A percentile compares a stretch with the other conserved stretches of the same genome.
phyloP scores from a whole-genome alignment of 2,888 invertebrate species.

The Lasioglossum morio region DNA sequence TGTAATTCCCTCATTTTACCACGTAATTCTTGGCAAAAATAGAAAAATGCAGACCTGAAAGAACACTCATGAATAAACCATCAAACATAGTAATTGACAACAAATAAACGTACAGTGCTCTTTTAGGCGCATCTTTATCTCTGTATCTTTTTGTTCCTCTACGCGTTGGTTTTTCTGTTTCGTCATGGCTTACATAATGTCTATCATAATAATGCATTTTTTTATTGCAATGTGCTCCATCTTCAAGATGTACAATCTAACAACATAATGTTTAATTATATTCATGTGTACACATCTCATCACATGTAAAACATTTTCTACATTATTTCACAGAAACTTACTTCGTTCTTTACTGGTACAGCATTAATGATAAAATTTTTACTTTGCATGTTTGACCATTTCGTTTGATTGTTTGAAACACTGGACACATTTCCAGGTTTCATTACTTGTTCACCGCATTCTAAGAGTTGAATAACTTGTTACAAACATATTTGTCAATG shows the following conservation, averaged over 20 bases:
- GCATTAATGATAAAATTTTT: conserved; percentile 72
- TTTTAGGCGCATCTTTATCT: conserved; percentile 71
- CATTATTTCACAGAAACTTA: conserved; percentile 21
- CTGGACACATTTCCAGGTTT: conserved; percentile 68
- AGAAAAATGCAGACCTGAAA: conserved; percentile 98
- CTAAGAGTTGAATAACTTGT: conserved; percentile 41
- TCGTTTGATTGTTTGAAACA: conserved; percentile 69
- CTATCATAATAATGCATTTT: conserved; percentile 73
- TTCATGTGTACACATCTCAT: background rate
- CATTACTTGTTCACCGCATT: conserved; percentile 70
- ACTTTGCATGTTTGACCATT: conserved; percentile 69
- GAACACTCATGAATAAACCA: conserved; percentile 14
- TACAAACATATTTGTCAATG: background rate
- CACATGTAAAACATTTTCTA: background rate
- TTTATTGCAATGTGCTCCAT: conserved; percentile 72
- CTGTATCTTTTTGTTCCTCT: conserved; percentile 73
- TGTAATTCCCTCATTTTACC: conserved; percentile 96
- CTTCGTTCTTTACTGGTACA: conserved; percentile 71
- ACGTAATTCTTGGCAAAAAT: conserved; percentile 99
- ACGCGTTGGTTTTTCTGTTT: conserved; percentile 71
- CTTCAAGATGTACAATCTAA: conserved; percentile 72
- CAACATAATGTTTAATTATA: conserved; percentile 18
- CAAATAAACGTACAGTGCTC: conserved; percentile 64
- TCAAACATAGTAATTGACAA: background rate
- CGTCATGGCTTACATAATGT: conserved; percentile 71